A percentile compares a stretch with the other conserved stretches of the same genome.
phyloP scores from a whole-genome alignment of 2,888 invertebrate genomes.

The Diplolepis rosae region DNA sequence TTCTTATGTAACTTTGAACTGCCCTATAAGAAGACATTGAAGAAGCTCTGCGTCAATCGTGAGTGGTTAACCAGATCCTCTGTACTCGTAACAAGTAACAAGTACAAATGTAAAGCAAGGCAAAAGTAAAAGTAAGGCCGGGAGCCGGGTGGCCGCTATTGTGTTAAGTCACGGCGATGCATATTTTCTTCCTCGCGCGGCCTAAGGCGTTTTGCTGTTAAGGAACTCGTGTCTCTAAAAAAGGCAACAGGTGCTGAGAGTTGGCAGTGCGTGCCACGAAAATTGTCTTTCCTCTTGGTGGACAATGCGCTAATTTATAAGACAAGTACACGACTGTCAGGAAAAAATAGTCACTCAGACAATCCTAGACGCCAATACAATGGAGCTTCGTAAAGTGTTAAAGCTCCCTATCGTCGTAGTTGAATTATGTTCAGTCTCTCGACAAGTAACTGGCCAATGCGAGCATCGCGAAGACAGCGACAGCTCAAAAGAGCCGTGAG shows the following conservation, averaged over 20 bases:
- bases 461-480: neutral
- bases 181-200: constrained; percentile 34
- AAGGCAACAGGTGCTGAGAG: constrained; percentile 62
- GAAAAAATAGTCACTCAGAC: constrained; percentile 43
- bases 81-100: neutral
- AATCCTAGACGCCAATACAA: constrained; percentile 50
- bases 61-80: too few species aligned
- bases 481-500: constrained; percentile 12
- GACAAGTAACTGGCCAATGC: constrained; percentile 11
- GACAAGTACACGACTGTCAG: constrained; percentile 36
- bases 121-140: constrained; percentile 35
- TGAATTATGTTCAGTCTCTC: constrained; percentile 27
- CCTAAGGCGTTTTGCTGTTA: constrained; percentile 14
- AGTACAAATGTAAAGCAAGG: constrained; percentile 16
- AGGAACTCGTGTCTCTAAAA: constrained; percentile 50
- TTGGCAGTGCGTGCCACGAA: constrained; percentile 47
- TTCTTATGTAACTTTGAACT: too few species aligned
- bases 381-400: constrained; percentile 33
- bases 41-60: too few species aligned
- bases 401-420: constrained; percentile 18
- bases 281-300: constrained; percentile 40
- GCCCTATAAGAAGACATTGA: too few species aligned
- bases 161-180: constrained; percentile 57
- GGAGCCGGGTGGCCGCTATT: constrained; percentile 64
- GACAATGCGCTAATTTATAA: constrained; percentile 60